Conservation (phyloP, 2,113 vertebrate genomes). For the Turnix velox region DNA sequence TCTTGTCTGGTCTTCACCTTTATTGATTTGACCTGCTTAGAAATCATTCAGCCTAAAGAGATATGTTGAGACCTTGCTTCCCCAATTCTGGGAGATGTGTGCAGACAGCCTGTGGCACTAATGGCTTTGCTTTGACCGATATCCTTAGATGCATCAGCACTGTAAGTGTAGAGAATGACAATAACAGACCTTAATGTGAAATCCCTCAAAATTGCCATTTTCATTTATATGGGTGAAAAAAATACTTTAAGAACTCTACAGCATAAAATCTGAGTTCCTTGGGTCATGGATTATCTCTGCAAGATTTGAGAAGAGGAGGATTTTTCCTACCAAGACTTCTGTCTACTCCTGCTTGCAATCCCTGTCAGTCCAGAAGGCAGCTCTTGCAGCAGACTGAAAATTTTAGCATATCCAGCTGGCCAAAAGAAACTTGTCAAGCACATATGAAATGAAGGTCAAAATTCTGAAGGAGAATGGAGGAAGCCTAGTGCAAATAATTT, state of each 20-base stretch:
- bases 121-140: not conserved
- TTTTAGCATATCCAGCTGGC: not conserved
- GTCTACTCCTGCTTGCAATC: not conserved
- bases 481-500: not conserved
- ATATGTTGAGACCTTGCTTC: not conserved
- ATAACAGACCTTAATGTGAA: slow-evolving; percentile 15
- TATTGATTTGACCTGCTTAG: not conserved
- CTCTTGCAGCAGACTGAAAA: slow-evolving; percentile 19
- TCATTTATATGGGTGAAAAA: slow-evolving; percentile 14
- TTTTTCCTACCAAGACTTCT: not conserved
- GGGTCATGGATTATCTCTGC: not conserved
- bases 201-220: slow-evolving; percentile 14
- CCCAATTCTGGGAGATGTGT: not conserved
- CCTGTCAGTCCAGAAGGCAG: not conserved
- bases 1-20: not conserved
- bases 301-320: not conserved
- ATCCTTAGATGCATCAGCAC: not conserved
- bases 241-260: not conserved
- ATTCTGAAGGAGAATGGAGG: not conserved
- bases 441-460: not conserved
- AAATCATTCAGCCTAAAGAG: not conserved
- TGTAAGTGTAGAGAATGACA: not conserved
- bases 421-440: not conserved
- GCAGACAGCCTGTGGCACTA: not conserved
- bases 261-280: not conserved